Evolutionary conservation across 2,797 vertebrate species (phyloP).

Genomic region (Anomalospiza imberbis): DNA sequence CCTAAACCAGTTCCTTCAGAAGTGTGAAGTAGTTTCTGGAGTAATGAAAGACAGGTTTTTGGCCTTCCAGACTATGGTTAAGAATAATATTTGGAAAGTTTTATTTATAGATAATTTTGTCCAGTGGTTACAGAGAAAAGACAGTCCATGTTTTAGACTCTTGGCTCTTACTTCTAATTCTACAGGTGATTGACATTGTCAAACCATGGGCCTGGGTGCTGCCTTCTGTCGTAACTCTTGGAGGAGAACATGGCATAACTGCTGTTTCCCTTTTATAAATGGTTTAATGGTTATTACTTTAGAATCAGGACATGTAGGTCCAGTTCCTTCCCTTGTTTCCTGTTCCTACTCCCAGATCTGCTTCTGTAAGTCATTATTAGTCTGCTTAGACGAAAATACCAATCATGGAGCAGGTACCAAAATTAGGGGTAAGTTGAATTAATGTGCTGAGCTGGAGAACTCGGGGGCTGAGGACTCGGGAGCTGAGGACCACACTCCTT

Average conservation of each 20-base stretch:
- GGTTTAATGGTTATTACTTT: neutral
- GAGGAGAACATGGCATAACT: neutral
- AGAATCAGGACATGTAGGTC: neutral
- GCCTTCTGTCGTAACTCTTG: neutral
- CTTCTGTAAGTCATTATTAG: neutral
- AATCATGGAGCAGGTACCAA: neutral
- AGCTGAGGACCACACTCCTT: neutral
- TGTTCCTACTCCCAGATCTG: neutral
- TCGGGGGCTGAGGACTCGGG: neutral
- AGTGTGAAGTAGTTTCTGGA: conserved; percentile 44
- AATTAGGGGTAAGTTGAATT: neutral
- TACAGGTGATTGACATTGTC: neutral
- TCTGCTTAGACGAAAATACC: neutral
- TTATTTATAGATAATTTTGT: conserved; percentile 3
- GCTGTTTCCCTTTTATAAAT: neutral
- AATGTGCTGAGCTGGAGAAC: neutral
- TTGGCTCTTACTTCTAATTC: neutral
- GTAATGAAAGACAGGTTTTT: conserved; percentile 52
- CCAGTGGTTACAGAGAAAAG: neutral
- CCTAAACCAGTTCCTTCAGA: conserved; percentile 33
- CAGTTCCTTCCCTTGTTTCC: neutral
- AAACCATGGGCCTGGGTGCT: neutral
- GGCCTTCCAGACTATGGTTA: neutral
- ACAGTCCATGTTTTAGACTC: neutral
- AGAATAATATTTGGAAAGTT: conserved; percentile 16